Base-by-base conservation (phyloP, 2,888 invertebrate species). In the Leptothorax acervorum region DNA sequence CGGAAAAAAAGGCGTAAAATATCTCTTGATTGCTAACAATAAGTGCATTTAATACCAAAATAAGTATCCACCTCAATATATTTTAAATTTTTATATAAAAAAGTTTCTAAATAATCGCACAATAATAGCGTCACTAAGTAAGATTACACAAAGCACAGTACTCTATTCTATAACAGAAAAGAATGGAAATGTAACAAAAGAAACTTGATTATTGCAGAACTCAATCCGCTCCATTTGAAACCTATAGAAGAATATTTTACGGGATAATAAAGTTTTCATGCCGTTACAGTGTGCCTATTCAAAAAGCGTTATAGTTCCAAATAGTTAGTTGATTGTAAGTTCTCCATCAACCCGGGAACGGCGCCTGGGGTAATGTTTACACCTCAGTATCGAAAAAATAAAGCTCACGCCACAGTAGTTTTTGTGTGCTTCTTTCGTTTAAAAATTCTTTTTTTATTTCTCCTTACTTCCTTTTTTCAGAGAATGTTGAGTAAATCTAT, bases 121-220 rank as follows among this genome's bases (percentile, higher is more conserved):
- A 28, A 66, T 15, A 12, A 66, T 42, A 35, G 3, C 62, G 35
- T 35, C 18, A 62, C 18, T 28, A 28, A 45, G n/a, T 66, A 66
- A 66, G 45, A 66, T 66, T 66, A 35, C 2, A n/a, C 9, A 48
- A 66, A 45, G 45, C 9, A 6, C 18, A 48, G 31, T 18, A 45
- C 31, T 68, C 18, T 31, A 31, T 68, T 68, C 11, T 12, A 68
- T 23, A 23, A 23, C 9, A 9, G 39, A 68, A 48, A 31, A 31
- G 66, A 48, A 31, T 68, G 5, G 18, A 68, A 66, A 68, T 23
- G 23, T 28, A 45, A 66, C 45, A 45, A 45, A 68, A 51, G 31
- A 31, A 48, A 68, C 12, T 2, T 23, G 23, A 65, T 15, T 8
- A 28, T 45, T 8, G 11, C 65, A 23, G 23, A 65, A 45, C 9